These are phyloP conservation scores for Thalassophryne amazonica DNA, from an alignment of 2,797 vertebrate genomes.

Conservation along the genomic window DNA sequence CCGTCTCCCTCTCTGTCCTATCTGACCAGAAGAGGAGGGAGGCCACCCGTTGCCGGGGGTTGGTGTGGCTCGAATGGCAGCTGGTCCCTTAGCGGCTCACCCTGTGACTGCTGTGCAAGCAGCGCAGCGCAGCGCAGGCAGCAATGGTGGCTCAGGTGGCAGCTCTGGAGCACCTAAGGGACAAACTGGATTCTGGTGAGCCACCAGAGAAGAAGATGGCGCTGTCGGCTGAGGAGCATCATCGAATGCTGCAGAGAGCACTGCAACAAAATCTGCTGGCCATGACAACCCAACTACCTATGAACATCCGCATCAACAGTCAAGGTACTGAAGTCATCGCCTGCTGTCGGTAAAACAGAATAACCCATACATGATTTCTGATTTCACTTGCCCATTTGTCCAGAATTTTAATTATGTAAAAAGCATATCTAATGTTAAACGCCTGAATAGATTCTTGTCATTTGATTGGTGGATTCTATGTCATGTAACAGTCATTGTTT, in stretches of 20 bases:
- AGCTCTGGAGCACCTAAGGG: conserved; percentile 92
- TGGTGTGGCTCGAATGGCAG: conserved; percentile 70
- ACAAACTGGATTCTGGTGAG: conserved; percentile 92
- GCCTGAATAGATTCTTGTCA: too few species aligned
- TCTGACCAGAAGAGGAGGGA: conserved; percentile 83
- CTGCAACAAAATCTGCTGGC: conserved; percentile 96
- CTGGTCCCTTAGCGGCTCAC: conserved; percentile 79
- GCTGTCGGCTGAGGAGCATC: conserved; percentile 87
- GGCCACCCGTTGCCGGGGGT: conserved; percentile 69
- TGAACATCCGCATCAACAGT: conserved; percentile 97
- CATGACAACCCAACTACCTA: conserved; percentile 93
- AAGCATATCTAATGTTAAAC: too few species aligned
- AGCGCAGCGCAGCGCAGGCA: conserved; percentile 74
- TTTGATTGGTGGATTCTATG: too few species aligned
- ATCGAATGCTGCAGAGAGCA: conserved; percentile 89
- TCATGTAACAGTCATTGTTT: too few species aligned
- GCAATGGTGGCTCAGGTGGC: conserved; percentile 88
- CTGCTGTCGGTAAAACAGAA: too few species aligned
- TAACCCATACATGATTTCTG: too few species aligned
- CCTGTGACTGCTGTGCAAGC: conserved; percentile 87
- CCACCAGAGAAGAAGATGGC: conserved; percentile 96
- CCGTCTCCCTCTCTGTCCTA: conserved; percentile 1
- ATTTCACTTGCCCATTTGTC: too few species aligned
- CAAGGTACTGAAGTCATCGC: conserved; percentile 82
- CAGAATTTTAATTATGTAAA: too few species aligned